Base-by-base conservation (phyloP, 2,113 vertebrate species). In the Cinclus mexicanus region DNA sequence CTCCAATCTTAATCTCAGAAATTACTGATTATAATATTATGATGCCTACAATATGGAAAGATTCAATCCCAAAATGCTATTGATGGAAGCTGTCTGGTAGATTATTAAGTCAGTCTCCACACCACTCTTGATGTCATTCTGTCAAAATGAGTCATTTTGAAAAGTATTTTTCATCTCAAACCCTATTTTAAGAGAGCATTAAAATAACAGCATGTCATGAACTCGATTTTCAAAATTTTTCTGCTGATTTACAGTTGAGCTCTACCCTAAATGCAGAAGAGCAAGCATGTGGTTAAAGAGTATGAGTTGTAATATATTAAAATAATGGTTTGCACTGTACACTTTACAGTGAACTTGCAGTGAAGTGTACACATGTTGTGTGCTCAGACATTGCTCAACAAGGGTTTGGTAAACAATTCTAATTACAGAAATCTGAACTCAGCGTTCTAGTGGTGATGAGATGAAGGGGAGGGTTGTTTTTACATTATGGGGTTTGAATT, bases 361-460 rank as follows among this genome's bases (percentile, higher is more conserved):
- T 22, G 3, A 77, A 88, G 68, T 29, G 55, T 80, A 88, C 88
- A 74, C 63, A 65, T 14, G 22, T 41, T 93, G 71, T 81, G 53
- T 92, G 68, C 80, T 92, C 83, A 92, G 86, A 55, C 14, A 44
- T 82, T 89, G 89, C 90, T 56, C 68, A 96, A 92, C 71, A 55
- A 0, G 1, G 37, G 26, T 74, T 70, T 83, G 39, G 52, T 92
- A 92, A 94, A 95, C 86, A 90, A 81, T 35, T 70, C 47, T 77
- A 80, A 83, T 70, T 83, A 94, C 56, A 81, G 67, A 95, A 90
- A 87, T 28, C 28, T 64, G 61, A 87, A 90, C 85, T 95, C 23
- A 10, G 77, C 53, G 59, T 92, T 86, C 79, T 35, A 70, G 59
- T 31, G 50, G 42, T 49, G 33, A 16, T 53, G 13, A 28, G 50